phyloP scores from a whole-genome alignment of 1,140 invertebrate genomes.

The Aricia agestis region DNA sequence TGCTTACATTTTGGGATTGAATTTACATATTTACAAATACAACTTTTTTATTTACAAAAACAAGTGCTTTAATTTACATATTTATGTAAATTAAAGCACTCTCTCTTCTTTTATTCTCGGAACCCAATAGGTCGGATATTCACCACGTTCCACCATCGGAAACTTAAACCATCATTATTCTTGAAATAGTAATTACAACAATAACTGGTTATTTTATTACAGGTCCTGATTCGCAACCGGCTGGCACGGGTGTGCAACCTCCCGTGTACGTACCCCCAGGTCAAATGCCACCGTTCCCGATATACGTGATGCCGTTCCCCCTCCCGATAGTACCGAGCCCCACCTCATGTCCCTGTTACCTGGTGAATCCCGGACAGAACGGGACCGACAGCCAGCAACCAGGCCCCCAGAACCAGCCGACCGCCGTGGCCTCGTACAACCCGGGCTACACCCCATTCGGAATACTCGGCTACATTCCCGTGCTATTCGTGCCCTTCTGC shows the following conservation, averaged over 20 bases:
- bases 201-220: conserved; percentile 25
- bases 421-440: conserved; percentile 21
- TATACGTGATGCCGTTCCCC: conserved; percentile 76
- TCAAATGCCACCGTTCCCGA: conserved; percentile 67
- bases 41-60: too few species aligned
- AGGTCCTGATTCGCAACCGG: conserved; percentile 51
- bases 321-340: conserved; percentile 76
- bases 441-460: conserved; percentile 60
- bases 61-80: too few species aligned
- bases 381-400: conserved; percentile 4
- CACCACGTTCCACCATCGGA: too few species aligned
- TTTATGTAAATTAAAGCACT: too few species aligned
- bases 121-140: too few species aligned
- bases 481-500: conserved; percentile 79
- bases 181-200: too few species aligned
- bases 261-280: conserved; percentile 44
- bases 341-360: conserved; percentile 75
- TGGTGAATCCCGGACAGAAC: conserved; percentile 65
- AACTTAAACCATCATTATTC: too few species aligned
- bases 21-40: too few species aligned
- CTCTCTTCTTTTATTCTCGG: too few species aligned
- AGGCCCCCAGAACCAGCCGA: background rate
- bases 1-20: too few species aligned
- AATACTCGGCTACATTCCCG: conserved; percentile 77
- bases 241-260: conserved; percentile 72